phyloP scores from a whole-genome alignment of 2,113 vertebrate genomes.

The Paradisaea rubra region DNA sequence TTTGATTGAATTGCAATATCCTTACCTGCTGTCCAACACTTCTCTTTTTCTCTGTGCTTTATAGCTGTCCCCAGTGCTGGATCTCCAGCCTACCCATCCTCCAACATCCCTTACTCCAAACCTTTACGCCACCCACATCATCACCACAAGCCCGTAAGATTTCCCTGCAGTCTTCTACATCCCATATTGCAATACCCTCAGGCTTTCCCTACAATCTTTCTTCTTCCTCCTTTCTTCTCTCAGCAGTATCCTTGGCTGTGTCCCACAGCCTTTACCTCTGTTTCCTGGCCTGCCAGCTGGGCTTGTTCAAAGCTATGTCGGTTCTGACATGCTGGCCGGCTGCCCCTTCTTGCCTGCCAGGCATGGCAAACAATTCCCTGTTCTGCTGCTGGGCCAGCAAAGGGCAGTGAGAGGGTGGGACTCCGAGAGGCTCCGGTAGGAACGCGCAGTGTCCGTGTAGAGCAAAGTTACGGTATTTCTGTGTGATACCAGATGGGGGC shows the following conservation, averaged over 20 bases:
- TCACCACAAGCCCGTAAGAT: background rate
- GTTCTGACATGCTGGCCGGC: background rate
- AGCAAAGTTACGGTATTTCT: background rate
- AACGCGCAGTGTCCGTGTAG: accelerated
- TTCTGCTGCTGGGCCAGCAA: background rate
- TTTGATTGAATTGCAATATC: background rate
- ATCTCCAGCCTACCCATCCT: background rate
- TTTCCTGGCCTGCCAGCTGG: background rate
- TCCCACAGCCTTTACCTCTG: background rate
- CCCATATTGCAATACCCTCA: background rate
- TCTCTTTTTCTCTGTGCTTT: background rate
- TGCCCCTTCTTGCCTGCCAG: background rate
- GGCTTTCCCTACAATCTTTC: background rate
- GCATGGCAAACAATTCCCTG: background rate
- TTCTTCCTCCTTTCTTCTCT: background rate
- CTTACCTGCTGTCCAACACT: background rate
- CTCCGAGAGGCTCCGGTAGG: background rate
- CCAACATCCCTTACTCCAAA: background rate
- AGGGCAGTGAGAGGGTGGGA: background rate
- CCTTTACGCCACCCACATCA: background rate
- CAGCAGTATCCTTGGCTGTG: background rate
- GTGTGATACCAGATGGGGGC: background rate
- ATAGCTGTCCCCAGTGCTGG: background rate
- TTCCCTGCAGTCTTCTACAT: background rate
- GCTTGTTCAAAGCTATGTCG: background rate